These are phyloP conservation scores for Physeter macrocephalus DNA, from an alignment of 2,113 vertebrate species.

Conservation along the genomic window DNA sequence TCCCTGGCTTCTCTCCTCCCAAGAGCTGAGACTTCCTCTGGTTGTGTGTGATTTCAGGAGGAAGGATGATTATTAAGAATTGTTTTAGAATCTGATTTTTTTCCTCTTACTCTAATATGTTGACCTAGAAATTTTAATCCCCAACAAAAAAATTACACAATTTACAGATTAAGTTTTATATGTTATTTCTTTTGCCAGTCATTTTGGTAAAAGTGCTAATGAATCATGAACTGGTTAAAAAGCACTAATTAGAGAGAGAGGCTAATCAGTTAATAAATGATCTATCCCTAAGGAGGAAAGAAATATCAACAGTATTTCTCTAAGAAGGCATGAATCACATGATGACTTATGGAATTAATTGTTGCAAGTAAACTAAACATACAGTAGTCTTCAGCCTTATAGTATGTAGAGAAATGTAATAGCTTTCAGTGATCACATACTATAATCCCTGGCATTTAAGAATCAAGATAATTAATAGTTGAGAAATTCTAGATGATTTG, in stretches of 20 bases:
- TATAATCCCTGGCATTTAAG: background rate
- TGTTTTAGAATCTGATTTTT: slow-evolving; percentile 11
- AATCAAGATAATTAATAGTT: background rate
- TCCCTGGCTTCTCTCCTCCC: background rate
- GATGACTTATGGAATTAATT: background rate
- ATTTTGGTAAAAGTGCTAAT: background rate
- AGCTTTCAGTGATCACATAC: background rate
- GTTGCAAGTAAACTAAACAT: background rate
- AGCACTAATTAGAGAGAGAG: background rate
- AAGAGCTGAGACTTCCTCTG: background rate
- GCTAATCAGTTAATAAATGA: background rate
- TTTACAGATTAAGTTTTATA: background rate
- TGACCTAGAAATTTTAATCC: background rate
- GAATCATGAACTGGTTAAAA: background rate
- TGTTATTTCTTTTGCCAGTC: background rate
- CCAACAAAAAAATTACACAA: background rate
- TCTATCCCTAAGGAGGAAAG: background rate
- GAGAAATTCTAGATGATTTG: slow-evolving; percentile 8
- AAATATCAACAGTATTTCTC: background rate
- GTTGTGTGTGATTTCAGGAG: background rate
- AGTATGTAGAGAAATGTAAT: background rate
- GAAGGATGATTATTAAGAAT: background rate
- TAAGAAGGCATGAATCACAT: background rate
- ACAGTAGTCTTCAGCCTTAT: background rate
- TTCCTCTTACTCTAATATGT: background rate